Base-by-base conservation (phyloP, 2,113 vertebrate species). In the Lepus americanus region DNA sequence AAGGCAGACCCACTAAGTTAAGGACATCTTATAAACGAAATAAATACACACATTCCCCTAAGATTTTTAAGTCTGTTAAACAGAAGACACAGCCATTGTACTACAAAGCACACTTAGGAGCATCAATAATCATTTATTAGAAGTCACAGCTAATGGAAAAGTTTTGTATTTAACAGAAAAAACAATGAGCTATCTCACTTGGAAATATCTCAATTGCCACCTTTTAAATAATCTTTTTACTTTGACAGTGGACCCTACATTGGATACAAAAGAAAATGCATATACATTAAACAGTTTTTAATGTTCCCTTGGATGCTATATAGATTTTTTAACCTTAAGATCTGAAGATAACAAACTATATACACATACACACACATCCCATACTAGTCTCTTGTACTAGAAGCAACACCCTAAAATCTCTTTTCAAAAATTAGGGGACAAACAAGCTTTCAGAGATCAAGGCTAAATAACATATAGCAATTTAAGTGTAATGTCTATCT, bases 141-240 rank as follows among this genome's bases (percentile, higher is more conserved):
- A 44, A 88, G 44, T 16, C 91, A 44, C 16, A 77, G 36, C 44
- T 91, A 87, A 79, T 55, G n/a, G 67, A 69, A 93, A 96, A 76
- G 77, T 82, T 91, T 90, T 77, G 61, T 27, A 84, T 36, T 39
- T 31, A 82, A 80, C 1, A 84, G 77, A 64, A 81, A 81, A 90
- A 88, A 67, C 31, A 51, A 51, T 79, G 83, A 84, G 33, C 36
- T 80, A 59, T n/a, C 0, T 3, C n/a, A 67, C 19, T 51, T 53
- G 19, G 29, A 94, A 86, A 82, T 89, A 44, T 44, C 63, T 61
- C 22, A 88, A 53, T 25, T 90, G 36, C 80, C 87, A 67, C 29
- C 36, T 94, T 93, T 53, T 3, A 91, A 94, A 44, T 6, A 6
- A 85, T 81, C 19, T 6, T 29, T 94, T 79, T 77, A 20, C 63